These are phyloP conservation scores for Megaleporinus macrocephalus DNA, from an alignment of 2,113 vertebrate species.

Conservation along the genomic window DNA sequence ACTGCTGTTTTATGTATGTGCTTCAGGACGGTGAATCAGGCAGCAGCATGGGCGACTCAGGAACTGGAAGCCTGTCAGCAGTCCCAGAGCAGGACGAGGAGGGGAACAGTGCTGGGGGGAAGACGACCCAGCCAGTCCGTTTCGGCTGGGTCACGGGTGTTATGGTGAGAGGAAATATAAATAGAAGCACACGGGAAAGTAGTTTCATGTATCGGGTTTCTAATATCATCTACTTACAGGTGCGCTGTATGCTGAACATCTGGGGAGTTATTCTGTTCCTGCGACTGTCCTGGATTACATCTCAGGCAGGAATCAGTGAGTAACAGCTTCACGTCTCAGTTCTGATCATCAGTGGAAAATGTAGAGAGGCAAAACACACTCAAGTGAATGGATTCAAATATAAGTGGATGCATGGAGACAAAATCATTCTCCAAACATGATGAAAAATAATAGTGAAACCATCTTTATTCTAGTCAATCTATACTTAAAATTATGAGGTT, in stretches of 20 bases:
- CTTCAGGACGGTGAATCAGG: constrained; percentile 59
- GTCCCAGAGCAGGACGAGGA: constrained; percentile 24
- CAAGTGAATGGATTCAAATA: too few relatives aligned
- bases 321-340: background rate
- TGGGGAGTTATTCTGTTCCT: constrained; percentile 80
- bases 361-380: too few relatives aligned
- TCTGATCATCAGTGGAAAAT: too few relatives aligned
- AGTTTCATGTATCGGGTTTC: background rate
- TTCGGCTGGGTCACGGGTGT: constrained; percentile 78
- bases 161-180: constrained; percentile 63
- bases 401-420: too few relatives aligned
- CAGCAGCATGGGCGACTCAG: constrained; percentile 29
- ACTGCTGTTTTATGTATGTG: constrained; percentile 26
- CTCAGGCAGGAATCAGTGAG: constrained; percentile 75
- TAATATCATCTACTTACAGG: constrained; percentile 51
- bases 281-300: constrained; percentile 75
- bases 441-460: too few relatives aligned
- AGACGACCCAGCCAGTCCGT: constrained; percentile 53
- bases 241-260: constrained; percentile 79
- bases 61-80: constrained; percentile 2
- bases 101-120: background rate
- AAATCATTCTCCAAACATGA: too few relatives aligned
- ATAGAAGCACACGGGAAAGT: background rate
- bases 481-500: too few relatives aligned
- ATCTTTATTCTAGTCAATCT: too few relatives aligned